Evolutionary conservation across 2,888 invertebrate genomes (phyloP).

Genomic region (Drosophila infuscata): DNA sequence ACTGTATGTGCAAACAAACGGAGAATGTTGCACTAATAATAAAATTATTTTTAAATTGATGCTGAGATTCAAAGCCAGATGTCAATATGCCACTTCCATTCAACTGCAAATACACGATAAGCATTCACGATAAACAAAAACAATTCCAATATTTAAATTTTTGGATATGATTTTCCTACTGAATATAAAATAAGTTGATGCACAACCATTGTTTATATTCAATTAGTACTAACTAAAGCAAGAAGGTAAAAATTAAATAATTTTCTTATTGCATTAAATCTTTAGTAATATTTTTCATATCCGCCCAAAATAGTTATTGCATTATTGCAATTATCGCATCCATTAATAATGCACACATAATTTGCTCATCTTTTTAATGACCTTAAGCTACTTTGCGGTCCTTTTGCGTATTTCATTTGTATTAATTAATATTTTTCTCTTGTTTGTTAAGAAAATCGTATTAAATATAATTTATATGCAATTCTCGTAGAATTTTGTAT

Average conservation of each 20-base stretch:
- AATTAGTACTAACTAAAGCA: too few species aligned
- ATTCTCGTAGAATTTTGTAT: slow-evolving; percentile 62
- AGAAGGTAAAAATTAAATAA: too few species aligned
- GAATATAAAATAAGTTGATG: too few species aligned
- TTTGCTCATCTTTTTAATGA: slow-evolving; percentile 54
- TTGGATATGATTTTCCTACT: background rate
- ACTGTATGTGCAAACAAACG: slow-evolving; percentile 37
- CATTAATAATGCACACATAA: slow-evolving; percentile 61
- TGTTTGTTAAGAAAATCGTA: slow-evolving; percentile 47
- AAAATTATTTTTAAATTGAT: slow-evolving; percentile 59
- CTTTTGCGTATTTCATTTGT: slow-evolving; percentile 30
- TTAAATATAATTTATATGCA: slow-evolving; percentile 64
- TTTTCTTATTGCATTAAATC: background rate
- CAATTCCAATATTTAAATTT: background rate
- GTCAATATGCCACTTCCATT: slow-evolving; percentile 30
- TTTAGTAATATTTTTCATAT: background rate
- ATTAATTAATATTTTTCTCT: slow-evolving; percentile 39
- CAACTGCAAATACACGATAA: slow-evolving; percentile 6
- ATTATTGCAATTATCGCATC: slow-evolving; percentile 16
- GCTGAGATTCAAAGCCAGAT: slow-evolving; percentile 36
- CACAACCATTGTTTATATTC: background rate
- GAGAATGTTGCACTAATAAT: slow-evolving; percentile 49
- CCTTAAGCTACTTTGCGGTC: slow-evolving; percentile 60
- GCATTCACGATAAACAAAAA: background rate
- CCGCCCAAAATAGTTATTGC: too few species aligned